These are phyloP conservation scores for Drosophila nigricruria DNA, from an alignment of 2,888 invertebrate genomes.

Conservation along the genomic window DNA sequence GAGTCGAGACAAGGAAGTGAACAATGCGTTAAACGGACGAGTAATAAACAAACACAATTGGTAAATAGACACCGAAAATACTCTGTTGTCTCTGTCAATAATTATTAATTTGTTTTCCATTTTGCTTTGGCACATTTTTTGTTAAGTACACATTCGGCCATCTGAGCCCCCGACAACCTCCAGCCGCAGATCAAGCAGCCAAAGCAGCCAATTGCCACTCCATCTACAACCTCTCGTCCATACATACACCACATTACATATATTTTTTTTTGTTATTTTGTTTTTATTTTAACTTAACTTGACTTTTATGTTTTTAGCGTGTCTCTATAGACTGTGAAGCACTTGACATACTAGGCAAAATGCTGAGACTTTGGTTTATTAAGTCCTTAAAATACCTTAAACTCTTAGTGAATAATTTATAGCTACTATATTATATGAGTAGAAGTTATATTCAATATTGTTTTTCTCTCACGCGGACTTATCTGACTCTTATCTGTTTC, in stretches of 20 bases:
- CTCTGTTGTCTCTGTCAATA: constrained; percentile 22
- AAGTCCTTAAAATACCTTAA: neutral
- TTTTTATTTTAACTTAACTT: constrained; percentile 1
- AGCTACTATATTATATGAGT: neutral
- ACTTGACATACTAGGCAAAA: constrained; percentile 1
- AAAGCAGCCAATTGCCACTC: constrained; percentile 20
- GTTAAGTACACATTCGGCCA: constrained; percentile 14
- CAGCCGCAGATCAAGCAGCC: constrained; percentile 14
- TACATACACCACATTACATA: neutral
- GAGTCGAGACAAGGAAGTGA: constrained; percentile 37
- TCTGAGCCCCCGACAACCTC: constrained; percentile 28
- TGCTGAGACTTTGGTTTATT: neutral
- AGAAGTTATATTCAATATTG: neutral
- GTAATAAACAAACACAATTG: constrained; percentile 23
- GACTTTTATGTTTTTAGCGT: neutral
- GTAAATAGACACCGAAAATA: constrained; percentile 13
- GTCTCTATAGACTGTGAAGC: constrained; percentile 1
- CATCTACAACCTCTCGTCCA: constrained; percentile 4
- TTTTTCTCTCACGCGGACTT: too few species aligned
- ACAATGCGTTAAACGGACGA: constrained; percentile 25
- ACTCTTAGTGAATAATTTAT: neutral
- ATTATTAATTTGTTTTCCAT: constrained; percentile 20
- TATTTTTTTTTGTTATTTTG: neutral
- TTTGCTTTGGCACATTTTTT: constrained; percentile 16
- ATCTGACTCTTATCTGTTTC: neutral